These are phyloP conservation scores for Leptoteleia sp. DNA, from an alignment of 1,140 invertebrate genomes.

Conservation along the genomic window DNA sequence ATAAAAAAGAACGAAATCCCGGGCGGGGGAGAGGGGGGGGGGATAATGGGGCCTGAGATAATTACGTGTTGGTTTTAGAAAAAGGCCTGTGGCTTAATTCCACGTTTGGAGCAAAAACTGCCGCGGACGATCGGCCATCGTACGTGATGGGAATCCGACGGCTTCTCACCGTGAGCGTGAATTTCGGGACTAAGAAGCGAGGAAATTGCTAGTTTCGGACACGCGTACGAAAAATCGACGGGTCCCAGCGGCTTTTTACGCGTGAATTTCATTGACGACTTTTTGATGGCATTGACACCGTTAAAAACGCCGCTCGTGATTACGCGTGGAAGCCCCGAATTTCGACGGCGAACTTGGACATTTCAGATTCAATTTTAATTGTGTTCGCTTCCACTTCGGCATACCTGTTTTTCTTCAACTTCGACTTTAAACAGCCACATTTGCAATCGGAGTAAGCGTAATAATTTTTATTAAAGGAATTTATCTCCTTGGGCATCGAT, in stretches of 20 bases:
- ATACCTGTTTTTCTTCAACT: too few species aligned
- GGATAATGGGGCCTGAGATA: slow-evolving; percentile 78
- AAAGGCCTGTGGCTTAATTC: slow-evolving; percentile 77
- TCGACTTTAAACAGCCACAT: too few species aligned
- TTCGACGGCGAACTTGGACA: too few species aligned
- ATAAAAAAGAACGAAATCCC: slow-evolving; percentile 46
- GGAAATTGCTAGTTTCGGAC: slow-evolving; percentile 57
- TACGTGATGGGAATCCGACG: slow-evolving; percentile 68
- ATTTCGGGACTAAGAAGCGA: slow-evolving; percentile 60
- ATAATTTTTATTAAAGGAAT: too few species aligned
- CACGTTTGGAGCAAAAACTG: slow-evolving; percentile 69
- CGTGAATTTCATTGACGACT: slow-evolving; percentile 21
- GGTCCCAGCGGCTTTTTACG: slow-evolving; percentile 25
- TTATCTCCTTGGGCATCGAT: slow-evolving; percentile 25
- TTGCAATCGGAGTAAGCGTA: too few species aligned
- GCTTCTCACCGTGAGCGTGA: slow-evolving; percentile 64
- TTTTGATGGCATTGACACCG: slow-evolving; percentile 18
- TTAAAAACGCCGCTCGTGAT: background rate
- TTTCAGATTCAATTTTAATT: too few species aligned
- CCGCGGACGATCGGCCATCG: slow-evolving; percentile 40
- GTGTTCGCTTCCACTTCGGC: too few species aligned
- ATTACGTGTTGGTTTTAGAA: slow-evolving; percentile 82
- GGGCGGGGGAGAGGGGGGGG: too few species aligned
- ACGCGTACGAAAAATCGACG: slow-evolving; percentile 38
- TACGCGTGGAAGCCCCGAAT: too few species aligned